These are phyloP conservation scores for Gracilinanus agilis DNA, from an alignment of 2,113 vertebrate genomes.

Conservation along the genomic window DNA sequence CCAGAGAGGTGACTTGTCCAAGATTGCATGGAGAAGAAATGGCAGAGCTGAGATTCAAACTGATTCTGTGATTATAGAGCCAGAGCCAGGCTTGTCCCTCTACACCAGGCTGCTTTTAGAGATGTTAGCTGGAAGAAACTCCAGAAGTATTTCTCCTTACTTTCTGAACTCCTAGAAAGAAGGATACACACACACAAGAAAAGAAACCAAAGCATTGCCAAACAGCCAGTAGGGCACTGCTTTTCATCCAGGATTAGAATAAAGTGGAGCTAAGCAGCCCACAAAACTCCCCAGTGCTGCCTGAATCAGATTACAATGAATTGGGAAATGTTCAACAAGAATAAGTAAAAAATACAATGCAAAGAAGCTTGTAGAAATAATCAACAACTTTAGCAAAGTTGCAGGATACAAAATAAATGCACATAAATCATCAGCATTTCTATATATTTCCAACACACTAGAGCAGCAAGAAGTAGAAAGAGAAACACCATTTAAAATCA, in stretches of 20 bases:
- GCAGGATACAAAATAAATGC: no score
- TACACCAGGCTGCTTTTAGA: not conserved
- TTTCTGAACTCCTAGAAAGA: slow-evolving; percentile 9
- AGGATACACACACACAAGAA: not conserved
- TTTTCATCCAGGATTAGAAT: not conserved
- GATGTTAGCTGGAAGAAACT: not conserved
- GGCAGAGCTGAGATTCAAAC: not conserved
- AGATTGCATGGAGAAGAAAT: not conserved
- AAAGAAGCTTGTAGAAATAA: no score
- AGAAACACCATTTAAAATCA: no score
- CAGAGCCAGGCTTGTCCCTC: not conserved
- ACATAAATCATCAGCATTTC: no score
- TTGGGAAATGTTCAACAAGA: not conserved
- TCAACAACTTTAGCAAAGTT: no score
- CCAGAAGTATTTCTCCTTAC: no score
- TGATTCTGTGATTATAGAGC: not conserved
- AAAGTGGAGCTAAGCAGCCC: not conserved
- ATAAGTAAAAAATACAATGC: not conserved
- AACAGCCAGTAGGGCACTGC: not conserved
- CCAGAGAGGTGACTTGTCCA: no score
- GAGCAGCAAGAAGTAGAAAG: no score
- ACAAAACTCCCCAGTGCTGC: not conserved
- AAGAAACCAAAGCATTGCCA: not conserved
- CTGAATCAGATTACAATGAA: not conserved
- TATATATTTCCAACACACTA: no score